Conservation (phyloP, 2,888 invertebrate genomes). For the Dilophus febrilis region DNA sequence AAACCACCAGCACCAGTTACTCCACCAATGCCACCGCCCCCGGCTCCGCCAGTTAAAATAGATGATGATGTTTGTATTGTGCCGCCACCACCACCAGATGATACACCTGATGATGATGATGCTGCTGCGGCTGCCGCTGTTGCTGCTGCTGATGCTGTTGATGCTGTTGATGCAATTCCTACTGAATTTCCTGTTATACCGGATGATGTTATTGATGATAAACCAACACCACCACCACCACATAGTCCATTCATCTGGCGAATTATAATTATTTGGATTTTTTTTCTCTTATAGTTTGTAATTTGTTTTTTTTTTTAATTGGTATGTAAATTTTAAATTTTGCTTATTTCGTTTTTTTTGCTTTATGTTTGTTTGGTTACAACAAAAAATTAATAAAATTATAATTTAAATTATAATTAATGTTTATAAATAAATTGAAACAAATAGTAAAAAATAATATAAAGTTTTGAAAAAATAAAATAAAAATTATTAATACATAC, state of each 20-base stretch:
- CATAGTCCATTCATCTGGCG: conserved; percentile 15
- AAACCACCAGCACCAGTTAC: conserved; percentile 14
- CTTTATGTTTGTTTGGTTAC: not conserved
- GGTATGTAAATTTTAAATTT: not conserved
- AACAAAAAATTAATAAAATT: not conserved
- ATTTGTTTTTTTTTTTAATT: not conserved
- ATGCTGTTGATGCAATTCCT: conserved; percentile 6
- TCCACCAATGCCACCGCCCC: conserved; percentile 11
- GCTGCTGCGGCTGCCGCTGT: conserved; percentile 9
- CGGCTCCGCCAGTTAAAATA: not conserved
- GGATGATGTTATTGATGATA: conserved; percentile 11
- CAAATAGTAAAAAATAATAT: too few species aligned
- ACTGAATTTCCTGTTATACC: conserved; percentile 8
- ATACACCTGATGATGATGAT: conserved; percentile 4
- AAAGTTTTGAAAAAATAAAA: too few species aligned
- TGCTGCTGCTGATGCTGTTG: conserved; percentile 10
- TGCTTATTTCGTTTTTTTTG: not conserved
- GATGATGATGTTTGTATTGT: not conserved
- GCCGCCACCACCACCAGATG: conserved; percentile 6
- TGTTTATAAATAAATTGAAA: too few species aligned
- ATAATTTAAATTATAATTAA: too few species aligned
- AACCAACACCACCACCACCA: too few species aligned
- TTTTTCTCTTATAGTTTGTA: not conserved
- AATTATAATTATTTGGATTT: conserved; percentile 1
- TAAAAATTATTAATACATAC: too few species aligned